These are phyloP conservation scores for Pachyuromys duprasi DNA, from an alignment of 2,797 vertebrate genomes.

Conservation along the genomic window DNA sequence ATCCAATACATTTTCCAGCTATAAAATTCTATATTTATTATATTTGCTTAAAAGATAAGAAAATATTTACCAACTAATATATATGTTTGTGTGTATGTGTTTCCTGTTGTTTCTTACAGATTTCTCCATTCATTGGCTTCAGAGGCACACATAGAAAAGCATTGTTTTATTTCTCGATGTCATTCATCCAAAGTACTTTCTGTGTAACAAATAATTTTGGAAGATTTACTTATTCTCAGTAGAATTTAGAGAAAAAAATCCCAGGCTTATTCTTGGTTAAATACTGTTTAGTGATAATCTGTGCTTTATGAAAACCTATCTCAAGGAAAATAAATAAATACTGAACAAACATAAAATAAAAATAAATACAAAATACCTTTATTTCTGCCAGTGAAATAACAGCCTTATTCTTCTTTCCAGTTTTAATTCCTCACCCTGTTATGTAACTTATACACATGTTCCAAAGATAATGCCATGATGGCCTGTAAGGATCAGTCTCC, in stretches of 20 bases:
- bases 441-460: background rate
- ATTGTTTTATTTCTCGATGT: background rate
- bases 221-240: background rate
- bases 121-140: background rate
- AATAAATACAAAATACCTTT: background rate
- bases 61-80: background rate
- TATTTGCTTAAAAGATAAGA: background rate
- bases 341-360: background rate
- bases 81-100: background rate
- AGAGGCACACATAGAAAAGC: background rate
- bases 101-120: background rate
- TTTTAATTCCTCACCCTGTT: background rate
- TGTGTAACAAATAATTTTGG: background rate
- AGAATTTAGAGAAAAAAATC: background rate
- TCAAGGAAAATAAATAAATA: background rate
- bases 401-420: background rate
- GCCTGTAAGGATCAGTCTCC: background rate
- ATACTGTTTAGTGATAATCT: background rate
- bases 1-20: background rate
- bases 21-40: background rate
- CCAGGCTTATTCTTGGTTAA: background rate
- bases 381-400: background rate
- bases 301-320: background rate
- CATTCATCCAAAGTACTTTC: background rate
- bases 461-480: background rate